Evolutionary conservation across 1,140 invertebrate species (phyloP), one percentile per base, ranked within the genome.

Genomic region (Megalonaias nervosa): DNA sequence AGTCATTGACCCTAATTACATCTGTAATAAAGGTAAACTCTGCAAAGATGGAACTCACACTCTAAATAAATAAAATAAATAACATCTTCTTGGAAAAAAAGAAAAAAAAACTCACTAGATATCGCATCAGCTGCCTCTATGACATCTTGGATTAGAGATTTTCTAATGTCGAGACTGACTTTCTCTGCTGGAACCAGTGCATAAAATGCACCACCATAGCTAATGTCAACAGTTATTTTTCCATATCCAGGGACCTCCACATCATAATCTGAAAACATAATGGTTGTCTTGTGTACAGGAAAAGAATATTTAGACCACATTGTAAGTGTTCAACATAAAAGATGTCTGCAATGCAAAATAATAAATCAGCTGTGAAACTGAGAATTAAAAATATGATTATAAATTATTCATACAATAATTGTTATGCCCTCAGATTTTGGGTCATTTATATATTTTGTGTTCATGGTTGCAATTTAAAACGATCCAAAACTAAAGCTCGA

Each of bases 121-220:
- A 89, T 81, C 0, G 77, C 71, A 15, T 77, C 77, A 15, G 88
- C 90, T 0, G 79, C 83, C 21, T 84, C 66, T 11, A 73, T 76
- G 16, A 91, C 57, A 12, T 85, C 79, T 21, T 73, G 19, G 16
- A 82, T 67, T 0, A 62, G 14, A 14, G 85, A 75, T 19, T 60
- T 80, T 17, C 73, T 75, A 0, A 89, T 55, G 66, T 87, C 80
- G 23, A 90, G 31, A 1, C 85, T 85, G 38, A 88, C 74, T 26
- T 79, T 68, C 13, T 60, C 55, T 9, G 80, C 84, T 1, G 84
- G 59, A 4, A 89, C 68, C 55, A 89, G 67, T 9, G 87, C 88
- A 74, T 87, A 90, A 74, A 90, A 90, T 1, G 88, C 86, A 16
- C 89, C 89, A 21, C 89, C 89, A 67, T 89, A 90, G 26, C 80